These are phyloP conservation scores for Anolis carolinensis DNA, from an alignment of 2,113 vertebrate species.

Conservation along the genomic window DNA sequence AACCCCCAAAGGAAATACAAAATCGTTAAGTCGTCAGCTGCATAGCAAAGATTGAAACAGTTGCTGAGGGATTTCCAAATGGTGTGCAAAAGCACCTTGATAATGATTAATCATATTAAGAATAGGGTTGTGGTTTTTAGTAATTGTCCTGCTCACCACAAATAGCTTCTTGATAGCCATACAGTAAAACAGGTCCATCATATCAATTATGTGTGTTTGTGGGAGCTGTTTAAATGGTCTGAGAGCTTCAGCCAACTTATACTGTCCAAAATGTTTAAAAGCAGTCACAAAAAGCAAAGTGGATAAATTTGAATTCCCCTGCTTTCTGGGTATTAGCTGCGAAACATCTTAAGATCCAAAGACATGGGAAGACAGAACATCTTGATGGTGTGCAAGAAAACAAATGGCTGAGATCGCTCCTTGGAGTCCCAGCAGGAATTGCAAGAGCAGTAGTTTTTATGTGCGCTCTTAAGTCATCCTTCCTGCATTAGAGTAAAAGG, in stretches of 20 bases:
- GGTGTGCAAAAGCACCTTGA: background rate
- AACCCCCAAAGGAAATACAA: background rate
- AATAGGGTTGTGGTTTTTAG: slow-evolving; percentile 1
- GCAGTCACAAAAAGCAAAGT: background rate
- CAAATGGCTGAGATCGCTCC: background rate
- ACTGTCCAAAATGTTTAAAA: background rate
- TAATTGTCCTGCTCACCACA: slow-evolving; percentile 10
- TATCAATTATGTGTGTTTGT: background rate
- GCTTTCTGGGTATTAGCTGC: background rate
- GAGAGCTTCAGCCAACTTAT: background rate
- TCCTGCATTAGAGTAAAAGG: background rate
- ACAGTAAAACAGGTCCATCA: background rate
- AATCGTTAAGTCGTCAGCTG: background rate
- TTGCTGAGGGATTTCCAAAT: background rate
- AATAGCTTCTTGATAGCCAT: slow-evolving; percentile 8
- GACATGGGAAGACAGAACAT: background rate
- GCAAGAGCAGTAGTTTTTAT: background rate
- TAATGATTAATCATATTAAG: slow-evolving; percentile 18
- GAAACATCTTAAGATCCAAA: background rate
- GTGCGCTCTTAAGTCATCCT: background rate
- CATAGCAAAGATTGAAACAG: background rate
- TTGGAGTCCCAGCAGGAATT: too few species aligned
- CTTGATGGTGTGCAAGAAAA: background rate
- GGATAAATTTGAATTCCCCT: background rate
- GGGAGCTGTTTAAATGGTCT: background rate